Evolutionary conservation across 1,140 invertebrate genomes (phyloP).

Genomic region (Mamestra configurata): DNA sequence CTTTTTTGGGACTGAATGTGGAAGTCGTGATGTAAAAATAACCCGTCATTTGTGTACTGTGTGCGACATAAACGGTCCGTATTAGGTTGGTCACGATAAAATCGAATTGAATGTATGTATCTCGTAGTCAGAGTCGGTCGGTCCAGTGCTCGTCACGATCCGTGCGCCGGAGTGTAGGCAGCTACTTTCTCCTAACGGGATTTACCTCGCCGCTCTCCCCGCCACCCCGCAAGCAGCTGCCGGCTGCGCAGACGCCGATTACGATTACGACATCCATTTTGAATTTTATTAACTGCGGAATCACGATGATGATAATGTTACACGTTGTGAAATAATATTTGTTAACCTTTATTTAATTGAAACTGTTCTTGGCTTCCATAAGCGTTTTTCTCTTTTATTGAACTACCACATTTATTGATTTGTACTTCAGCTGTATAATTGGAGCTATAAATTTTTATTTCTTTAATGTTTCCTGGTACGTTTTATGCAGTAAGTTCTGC

Average conservation of each 20-base stretch:
- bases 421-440: neutral
- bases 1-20: slow-evolving; percentile 9
- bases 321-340: slow-evolving; percentile 72
- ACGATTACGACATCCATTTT: slow-evolving; percentile 73
- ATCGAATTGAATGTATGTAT: slow-evolving; percentile 62
- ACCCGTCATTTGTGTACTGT: slow-evolving; percentile 53
- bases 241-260: slow-evolving; percentile 65
- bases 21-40: slow-evolving; percentile 44
- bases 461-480: neutral
- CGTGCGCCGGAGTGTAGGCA: slow-evolving; percentile 77
- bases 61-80: slow-evolving; percentile 53
- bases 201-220: slow-evolving; percentile 60
- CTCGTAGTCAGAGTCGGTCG: slow-evolving; percentile 61
- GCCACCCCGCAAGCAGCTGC: slow-evolving; percentile 52
- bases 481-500: neutral
- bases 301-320: slow-evolving; percentile 76
- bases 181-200: slow-evolving; percentile 87
- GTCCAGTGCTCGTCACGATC: slow-evolving; percentile 73
- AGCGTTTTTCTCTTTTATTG: slow-evolving; percentile 24
- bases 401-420: slow-evolving; percentile 15
- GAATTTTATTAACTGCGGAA: slow-evolving; percentile 74
- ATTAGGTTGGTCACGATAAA: slow-evolving; percentile 65
- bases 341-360: slow-evolving; percentile 60
- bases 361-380: slow-evolving; percentile 46
- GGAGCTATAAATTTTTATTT: slow-evolving; percentile 9